Evolutionary conservation across 2,888 invertebrate genomes (phyloP), one percentile per base, ranked within the genome.

Genomic region (Acronicta aceris): DNA sequence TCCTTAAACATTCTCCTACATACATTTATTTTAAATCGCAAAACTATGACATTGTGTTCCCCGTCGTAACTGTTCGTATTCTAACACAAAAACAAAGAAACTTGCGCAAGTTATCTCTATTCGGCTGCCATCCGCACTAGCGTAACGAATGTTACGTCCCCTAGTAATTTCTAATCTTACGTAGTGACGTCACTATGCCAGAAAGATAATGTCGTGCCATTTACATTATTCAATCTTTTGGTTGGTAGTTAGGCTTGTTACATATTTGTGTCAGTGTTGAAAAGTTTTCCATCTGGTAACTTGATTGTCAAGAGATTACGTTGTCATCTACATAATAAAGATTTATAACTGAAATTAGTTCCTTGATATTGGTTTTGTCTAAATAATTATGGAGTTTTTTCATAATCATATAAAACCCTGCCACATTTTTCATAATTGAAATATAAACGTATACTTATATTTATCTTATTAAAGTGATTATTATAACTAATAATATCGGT

Each of bases 191-290:
- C 62, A 61, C 64, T 62, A 55, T 33, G 63, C 59, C 57, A 59
- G 47, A 71, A 74, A 78, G 78, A 78, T 78, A 78, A 76, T 76
- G 41, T 58, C 51, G 59, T 72, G 76, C 74, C 79, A 74, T 55
- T 67, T 62, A 47, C 72, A 78, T 70, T 64, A 72, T 60, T 67
- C 70, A 57, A 30, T 64, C 59, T 61, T 69, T 59, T 65, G 54
- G 47, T 41, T 42, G 45, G 36, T 27, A 25, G 51, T 65, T 59
- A 54, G 48, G 64, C 41, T 5, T 27, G 25, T 21, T 59, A 43
- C 40, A 57, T 21, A 7, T 9, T 15, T 4, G 12, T 49, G 49
- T 43, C 45, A 13, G 8, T n/a, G 30, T 48, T 56, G 2, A 12
- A 30, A 47, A 12, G 5, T 36, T 13, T 36, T 36, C 13, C 9